Percentiles rank a stretch among this genome's conserved stretches.
Conservation (phyloP, 2,113 vertebrate genomes). For the Columba livia region DNA sequence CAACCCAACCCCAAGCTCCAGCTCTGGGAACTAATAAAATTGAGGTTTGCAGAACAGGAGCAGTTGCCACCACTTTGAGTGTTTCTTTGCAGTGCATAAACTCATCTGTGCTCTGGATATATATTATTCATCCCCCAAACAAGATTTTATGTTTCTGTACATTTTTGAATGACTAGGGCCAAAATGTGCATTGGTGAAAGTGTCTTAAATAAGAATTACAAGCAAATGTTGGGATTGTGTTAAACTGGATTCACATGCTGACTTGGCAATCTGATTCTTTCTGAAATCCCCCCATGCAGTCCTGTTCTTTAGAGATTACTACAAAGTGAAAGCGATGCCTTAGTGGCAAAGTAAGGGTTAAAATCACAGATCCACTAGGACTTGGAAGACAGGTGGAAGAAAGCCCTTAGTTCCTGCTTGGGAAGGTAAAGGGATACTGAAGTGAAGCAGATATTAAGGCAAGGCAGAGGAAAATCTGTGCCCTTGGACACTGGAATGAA, state of each 20-base stretch:
- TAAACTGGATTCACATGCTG: not conserved
- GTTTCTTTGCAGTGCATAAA: not conserved
- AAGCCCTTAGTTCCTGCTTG: not conserved
- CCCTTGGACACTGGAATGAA: not conserved
- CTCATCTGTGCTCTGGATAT: not conserved
- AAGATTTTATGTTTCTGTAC: not conserved
- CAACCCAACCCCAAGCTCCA: not conserved
- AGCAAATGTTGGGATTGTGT: not conserved
- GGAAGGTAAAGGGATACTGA: not conserved
- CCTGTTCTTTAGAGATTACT: not conserved
- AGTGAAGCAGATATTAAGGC: not conserved
- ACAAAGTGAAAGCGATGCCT: not conserved
- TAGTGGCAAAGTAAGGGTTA: not conserved
- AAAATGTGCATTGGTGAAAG: not conserved
- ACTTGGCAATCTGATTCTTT: not conserved
- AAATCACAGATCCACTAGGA: not conserved
- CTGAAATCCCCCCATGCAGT: not conserved
- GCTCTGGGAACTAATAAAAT: not conserved
- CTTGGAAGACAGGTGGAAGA: not conserved
- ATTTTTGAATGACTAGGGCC: not conserved
- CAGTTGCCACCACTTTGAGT: not conserved
- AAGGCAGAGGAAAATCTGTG: not conserved
- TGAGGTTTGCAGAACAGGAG: not conserved
- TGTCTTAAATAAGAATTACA: not conserved
- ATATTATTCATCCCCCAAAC: fast-evolving